Conservation (phyloP, 2,113 vertebrate genomes). For the Petromus typicus region DNA sequence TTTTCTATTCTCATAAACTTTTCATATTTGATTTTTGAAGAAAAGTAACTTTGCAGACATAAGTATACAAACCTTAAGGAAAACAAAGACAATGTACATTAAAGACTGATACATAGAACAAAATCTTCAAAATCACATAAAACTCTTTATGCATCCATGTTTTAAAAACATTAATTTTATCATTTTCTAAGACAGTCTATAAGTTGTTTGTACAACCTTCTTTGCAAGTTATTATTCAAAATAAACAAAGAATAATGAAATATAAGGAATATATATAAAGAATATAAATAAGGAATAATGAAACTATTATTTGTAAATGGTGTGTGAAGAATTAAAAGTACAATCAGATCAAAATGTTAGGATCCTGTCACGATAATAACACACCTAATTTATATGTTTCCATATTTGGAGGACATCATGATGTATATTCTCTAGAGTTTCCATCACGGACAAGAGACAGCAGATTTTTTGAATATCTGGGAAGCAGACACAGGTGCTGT, state of each 20-base stretch:
- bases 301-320: background rate
- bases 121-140: background rate
- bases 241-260: too few relatives aligned
- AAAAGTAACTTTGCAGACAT: background rate
- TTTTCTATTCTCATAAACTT: background rate
- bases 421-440: background rate
- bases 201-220: background rate
- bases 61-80: background rate
- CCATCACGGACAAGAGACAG: background rate
- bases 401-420: background rate
- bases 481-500: background rate
- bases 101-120: background rate
- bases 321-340: background rate
- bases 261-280: too few relatives aligned
- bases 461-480: constrained; percentile 1
- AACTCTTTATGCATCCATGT: background rate
- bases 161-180: background rate
- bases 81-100: background rate
- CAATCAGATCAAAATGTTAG: background rate
- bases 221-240: background rate
- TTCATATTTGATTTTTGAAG: background rate
- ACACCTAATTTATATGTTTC: background rate
- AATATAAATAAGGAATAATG: too few relatives aligned
- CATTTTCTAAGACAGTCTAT: background rate
- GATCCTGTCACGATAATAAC: background rate